A percentile compares a stretch with the other conserved stretches of the same genome.
phyloP scores from a whole-genome alignment of 1,140 invertebrate genomes.

The Araneus ventricosus region DNA sequence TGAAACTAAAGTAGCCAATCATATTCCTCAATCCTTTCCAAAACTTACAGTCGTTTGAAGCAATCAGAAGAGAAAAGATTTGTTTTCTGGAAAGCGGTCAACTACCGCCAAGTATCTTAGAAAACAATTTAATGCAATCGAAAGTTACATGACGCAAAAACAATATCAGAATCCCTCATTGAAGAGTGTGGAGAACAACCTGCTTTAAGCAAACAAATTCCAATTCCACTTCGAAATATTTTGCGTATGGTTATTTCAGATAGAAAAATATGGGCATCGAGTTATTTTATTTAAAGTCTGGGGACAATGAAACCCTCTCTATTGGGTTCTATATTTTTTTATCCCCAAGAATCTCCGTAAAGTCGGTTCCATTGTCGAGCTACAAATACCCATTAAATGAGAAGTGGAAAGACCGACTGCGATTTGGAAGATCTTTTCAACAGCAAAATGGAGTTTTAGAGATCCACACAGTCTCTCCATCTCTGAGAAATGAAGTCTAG shows the following conservation, averaged over 20 bases:
- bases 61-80: no score
- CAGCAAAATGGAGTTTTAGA: conserved; percentile 22
- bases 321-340: background rate
- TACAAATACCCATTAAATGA: conserved; percentile 31
- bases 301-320: background rate
- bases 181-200: background rate
- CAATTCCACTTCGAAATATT: background rate
- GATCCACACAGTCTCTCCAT: background rate
- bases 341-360: background rate
- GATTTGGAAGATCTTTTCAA: background rate
- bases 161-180: background rate
- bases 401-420: background rate
- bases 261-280: background rate
- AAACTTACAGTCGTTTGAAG: no score
- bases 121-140: no score
- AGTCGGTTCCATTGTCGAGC: background rate
- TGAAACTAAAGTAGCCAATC: no score
- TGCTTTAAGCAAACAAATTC: conserved; percentile 9
- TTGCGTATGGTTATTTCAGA: background rate
- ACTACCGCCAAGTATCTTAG: no score
- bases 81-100: no score
- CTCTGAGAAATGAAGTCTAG: conserved; percentile 8
- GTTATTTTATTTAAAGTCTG: conserved; percentile 16
- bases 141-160: no score
- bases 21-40: no score